Conservation (phyloP, 2,113 vertebrate species). For the Malurus melanocephalus region DNA sequence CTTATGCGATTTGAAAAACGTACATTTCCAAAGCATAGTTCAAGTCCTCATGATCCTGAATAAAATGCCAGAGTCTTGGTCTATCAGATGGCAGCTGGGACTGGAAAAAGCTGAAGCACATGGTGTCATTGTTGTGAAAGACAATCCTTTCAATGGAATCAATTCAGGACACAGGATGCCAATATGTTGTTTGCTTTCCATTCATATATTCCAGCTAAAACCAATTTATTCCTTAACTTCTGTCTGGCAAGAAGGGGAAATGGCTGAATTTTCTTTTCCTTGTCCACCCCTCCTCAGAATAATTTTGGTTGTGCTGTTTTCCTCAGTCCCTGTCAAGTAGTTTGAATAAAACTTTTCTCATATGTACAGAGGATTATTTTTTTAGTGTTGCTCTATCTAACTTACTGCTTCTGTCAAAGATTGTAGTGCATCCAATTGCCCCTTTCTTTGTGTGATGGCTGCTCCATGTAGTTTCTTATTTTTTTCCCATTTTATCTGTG, state of each 20-base stretch:
- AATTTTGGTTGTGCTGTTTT: background rate
- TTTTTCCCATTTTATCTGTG: background rate
- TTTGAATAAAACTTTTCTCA: background rate
- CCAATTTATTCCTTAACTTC: background rate
- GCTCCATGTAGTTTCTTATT: background rate
- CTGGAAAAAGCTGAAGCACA: background rate
- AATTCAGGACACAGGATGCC: background rate
- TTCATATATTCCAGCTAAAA: background rate
- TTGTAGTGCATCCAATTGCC: background rate
- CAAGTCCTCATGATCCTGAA: background rate
- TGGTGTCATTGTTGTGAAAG: background rate
- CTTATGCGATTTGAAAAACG: background rate
- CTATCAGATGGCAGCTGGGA: background rate
- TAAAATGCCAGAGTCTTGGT: background rate
- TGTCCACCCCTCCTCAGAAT: background rate
- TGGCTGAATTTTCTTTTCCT: background rate
- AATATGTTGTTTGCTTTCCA: background rate
- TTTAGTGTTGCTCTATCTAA: background rate
- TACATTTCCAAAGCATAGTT: background rate
- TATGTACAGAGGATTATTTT: background rate
- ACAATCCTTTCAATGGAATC: background rate
- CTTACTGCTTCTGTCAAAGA: background rate
- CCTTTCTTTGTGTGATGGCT: background rate
- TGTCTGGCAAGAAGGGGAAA: background rate
- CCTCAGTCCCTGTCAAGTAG: background rate